These are phyloP conservation scores for Oostethus manadensis DNA, from an alignment of 2,113 vertebrate genomes.

Conservation along the genomic window DNA sequence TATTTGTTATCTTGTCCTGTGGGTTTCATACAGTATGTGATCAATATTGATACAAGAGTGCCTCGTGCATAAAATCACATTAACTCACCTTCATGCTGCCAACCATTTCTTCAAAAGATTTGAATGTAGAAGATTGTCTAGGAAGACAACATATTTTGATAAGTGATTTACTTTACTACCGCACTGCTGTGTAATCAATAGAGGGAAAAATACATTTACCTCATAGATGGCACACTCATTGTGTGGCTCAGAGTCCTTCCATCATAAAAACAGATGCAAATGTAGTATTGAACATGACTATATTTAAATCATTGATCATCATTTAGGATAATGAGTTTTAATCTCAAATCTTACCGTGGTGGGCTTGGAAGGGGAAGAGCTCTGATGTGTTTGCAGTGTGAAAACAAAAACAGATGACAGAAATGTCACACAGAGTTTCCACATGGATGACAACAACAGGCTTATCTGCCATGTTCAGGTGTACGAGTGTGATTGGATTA, in stretches of 20 bases:
- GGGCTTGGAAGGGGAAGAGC: constrained; percentile 84
- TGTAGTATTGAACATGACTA: background rate
- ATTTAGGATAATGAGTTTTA: too few relatives aligned
- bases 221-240: constrained; percentile 95
- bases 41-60: background rate
- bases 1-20: constrained; percentile 58
- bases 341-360: constrained; percentile 79
- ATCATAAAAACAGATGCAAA: background rate
- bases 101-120: constrained; percentile 88
- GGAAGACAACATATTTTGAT: constrained; percentile 18
- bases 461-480: constrained; percentile 24
- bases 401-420: constrained; percentile 32
- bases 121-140: constrained; percentile 93
- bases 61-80: background rate
- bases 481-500: constrained; percentile 34
- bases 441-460: constrained; percentile 28
- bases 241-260: constrained; percentile 84
- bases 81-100: constrained; percentile 83
- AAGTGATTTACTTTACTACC: too few relatives aligned
- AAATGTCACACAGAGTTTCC: constrained; percentile 21
- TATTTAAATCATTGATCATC: too few relatives aligned
- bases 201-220: constrained; percentile 74
- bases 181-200: background rate
- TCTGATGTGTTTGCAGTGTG: constrained; percentile 70
- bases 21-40: constrained; percentile 8